Conservation (phyloP, 2,797 vertebrate genomes). For the Falco columbarius region DNA sequence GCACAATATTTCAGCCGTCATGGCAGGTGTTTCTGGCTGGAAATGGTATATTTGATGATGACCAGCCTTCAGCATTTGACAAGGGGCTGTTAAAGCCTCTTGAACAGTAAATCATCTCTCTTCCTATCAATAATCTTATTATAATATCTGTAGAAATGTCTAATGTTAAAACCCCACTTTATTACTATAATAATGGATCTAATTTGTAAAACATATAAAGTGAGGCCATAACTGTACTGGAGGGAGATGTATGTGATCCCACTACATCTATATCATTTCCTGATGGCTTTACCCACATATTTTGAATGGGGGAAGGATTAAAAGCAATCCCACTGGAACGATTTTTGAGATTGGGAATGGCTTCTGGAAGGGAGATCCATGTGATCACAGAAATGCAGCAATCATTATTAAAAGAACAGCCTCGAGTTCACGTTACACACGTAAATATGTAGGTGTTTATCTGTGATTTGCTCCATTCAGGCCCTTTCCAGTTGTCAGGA, state of each 20-base stretch:
- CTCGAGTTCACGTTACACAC: rapidly evolving
- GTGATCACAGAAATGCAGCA: background rate
- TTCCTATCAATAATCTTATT: slow-evolving; percentile 57
- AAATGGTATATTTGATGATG: slow-evolving; percentile 41
- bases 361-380: background rate
- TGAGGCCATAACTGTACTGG: slow-evolving; percentile 17
- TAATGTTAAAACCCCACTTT: slow-evolving; percentile 46
- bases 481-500: background rate
- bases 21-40: background rate
- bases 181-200: slow-evolving; percentile 58
- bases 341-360: background rate
- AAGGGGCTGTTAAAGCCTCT: slow-evolving; percentile 11
- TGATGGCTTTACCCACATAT: background rate
- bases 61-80: slow-evolving; percentile 14
- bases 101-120: slow-evolving; percentile 37
- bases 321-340: background rate
- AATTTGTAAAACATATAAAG: slow-evolving; percentile 62
- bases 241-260: slow-evolving; percentile 11
- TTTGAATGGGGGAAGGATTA: background rate
- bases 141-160: slow-evolving; percentile 52
- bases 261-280: background rate
- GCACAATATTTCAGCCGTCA: background rate
- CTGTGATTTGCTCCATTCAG: background rate
- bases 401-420: background rate
- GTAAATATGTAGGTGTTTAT: background rate